Base-by-base conservation (phyloP, 1,140 invertebrate species). In the Drosophila nannoptera region DNA sequence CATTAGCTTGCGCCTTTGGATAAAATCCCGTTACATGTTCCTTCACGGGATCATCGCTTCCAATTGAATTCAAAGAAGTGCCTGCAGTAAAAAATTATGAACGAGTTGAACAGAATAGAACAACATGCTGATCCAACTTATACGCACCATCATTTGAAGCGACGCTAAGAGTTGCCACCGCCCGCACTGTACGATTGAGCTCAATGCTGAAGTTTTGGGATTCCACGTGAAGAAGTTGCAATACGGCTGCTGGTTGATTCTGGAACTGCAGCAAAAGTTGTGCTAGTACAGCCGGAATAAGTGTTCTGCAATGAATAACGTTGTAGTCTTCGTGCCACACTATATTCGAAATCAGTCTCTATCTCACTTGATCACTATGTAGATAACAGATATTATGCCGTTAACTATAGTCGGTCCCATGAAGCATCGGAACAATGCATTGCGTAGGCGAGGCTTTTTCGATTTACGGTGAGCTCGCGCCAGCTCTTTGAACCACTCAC, bases 401-500 rank as follows among this genome's bases (percentile, higher is more conserved):
- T 89, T 90, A 1, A 90, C 48, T 48, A 91, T 72, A 14, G 90
- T 90, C 4, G 88, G 84, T 61, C 84, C 77, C 14, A 89, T 71
- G 58, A 91, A 92, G 9, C 90, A 90, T 12, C 87, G 88, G 0
- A 88, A 73, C 5, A 92, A 61, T 4, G 91, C 91, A 54, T 81
- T 90, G 5, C 90, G 69, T 5, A 92, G 69, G 0, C 67, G 71
- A 0, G 92, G 91, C 45, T 91, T 89, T 12, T 76, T 73, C 0
- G 86, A 75, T 16, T 83, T 75, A 0, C 78, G 73, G 32, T 86
- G 70, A 0, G 91, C 90, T 1, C 58, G 59, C 29, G 84, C 75
- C 33, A 92, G 11, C 78, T 93, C 92, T 46, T 88, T 80, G n/a
- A 84, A 77, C 91, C 91, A 92, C 72, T 91, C 82, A 67, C 91